Evolutionary conservation across 1,140 invertebrate genomes (phyloP).

Genomic region (Drosophila lacertosa): DNA sequence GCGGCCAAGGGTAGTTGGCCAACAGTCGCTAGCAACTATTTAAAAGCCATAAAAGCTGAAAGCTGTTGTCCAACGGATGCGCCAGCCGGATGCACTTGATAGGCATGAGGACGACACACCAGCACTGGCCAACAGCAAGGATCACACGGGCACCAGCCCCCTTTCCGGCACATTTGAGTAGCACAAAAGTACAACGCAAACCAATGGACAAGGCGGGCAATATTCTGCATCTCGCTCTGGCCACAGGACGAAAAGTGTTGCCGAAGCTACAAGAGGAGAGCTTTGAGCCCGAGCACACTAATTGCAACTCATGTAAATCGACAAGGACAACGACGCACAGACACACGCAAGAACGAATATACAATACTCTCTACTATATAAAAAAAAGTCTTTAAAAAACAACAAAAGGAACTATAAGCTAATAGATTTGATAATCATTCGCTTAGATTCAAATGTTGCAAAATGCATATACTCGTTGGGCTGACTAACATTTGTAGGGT

Average conservation of each 20-base stretch:
- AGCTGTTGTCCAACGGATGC: conserved; percentile 78
- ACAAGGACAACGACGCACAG: conserved; percentile 62
- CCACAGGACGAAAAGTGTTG: conserved; percentile 50
- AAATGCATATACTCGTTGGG: too few relatives aligned
- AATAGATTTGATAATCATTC: neutral
- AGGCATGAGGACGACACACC: conserved; percentile 54
- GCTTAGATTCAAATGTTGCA: neutral
- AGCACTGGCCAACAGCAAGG: conserved; percentile 17
- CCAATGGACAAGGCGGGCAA: conserved; percentile 47
- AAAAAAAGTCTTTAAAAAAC: neutral
- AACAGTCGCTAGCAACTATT: conserved; percentile 62
- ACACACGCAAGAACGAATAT: conserved; percentile 9
- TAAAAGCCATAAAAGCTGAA: conserved; percentile 81
- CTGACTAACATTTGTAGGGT: neutral
- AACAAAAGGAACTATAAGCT: too few relatives aligned
- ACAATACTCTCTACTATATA: conserved; percentile 2
- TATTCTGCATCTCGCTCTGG: conserved; percentile 1
- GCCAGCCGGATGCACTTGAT: conserved; percentile 78
- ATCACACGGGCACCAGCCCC: conserved; percentile 43
- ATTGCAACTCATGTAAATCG: conserved; percentile 81
- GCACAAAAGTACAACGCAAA: conserved; percentile 72
- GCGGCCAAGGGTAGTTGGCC: neutral
- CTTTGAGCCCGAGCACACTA: conserved; percentile 72
- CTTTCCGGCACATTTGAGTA: conserved; percentile 72
- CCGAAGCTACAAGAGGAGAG: conserved; percentile 73